These are phyloP conservation scores for Lamprotornis superbus DNA, from an alignment of 2,113 vertebrate species.

Conservation along the genomic window DNA sequence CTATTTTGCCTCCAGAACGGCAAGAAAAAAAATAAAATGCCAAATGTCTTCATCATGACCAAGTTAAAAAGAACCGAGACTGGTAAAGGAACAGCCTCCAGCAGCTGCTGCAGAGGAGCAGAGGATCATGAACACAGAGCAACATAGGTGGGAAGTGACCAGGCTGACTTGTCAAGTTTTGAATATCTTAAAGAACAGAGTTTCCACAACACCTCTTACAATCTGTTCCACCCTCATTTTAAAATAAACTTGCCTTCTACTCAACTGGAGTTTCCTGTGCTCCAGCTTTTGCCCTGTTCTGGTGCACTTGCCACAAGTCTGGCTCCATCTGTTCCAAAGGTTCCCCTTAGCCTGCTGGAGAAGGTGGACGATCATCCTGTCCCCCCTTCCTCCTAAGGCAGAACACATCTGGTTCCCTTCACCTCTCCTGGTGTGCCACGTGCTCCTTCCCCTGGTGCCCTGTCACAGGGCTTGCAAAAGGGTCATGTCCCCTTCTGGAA, in stretches of 20 bases:
- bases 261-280: not conserved
- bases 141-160: fast-evolving
- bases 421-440: not conserved
- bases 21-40: not conserved
- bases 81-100: not conserved
- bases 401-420: not conserved
- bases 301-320: not conserved
- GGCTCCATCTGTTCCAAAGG: not conserved
- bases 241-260: not conserved
- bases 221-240: not conserved
- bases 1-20: not conserved
- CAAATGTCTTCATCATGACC: not conserved
- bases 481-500: not conserved
- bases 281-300: not conserved
- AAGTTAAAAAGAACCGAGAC: not conserved
- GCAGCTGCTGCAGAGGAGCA: not conserved
- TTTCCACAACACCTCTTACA: not conserved
- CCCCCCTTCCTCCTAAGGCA: not conserved
- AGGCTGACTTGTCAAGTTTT: not conserved
- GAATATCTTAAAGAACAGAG: not conserved
- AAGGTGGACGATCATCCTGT: not conserved
- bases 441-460: not conserved
- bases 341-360: fast-evolving
- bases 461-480: not conserved
- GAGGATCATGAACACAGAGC: not conserved